A percentile compares a stretch with the other conserved stretches of the same genome.
phyloP scores from a whole-genome alignment of 1,140 invertebrate genomes.

The Leptinotarsa lineolata region DNA sequence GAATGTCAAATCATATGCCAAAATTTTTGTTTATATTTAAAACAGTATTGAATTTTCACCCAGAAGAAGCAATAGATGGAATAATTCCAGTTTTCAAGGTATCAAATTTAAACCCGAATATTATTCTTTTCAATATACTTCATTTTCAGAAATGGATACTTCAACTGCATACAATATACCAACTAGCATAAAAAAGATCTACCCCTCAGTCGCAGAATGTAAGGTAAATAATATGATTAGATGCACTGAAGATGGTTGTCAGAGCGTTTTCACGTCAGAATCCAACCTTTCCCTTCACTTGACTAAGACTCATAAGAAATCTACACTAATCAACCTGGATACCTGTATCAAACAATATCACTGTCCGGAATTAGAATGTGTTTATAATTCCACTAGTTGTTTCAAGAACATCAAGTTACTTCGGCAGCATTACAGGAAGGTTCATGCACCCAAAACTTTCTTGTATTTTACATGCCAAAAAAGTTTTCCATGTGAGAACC shows the following conservation, averaged over 20 bases:
- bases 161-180: background rate
- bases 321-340: conserved; percentile 26
- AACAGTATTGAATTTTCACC: too few species aligned
- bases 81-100: too few species aligned
- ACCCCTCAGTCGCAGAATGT: conserved; percentile 44
- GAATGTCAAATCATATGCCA: too few species aligned
- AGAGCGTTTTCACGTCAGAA: conserved; percentile 48
- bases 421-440: conserved; percentile 66
- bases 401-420: conserved; percentile 53
- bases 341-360: conserved; percentile 41
- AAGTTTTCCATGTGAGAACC: conserved; percentile 61
- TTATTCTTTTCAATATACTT: too few species aligned
- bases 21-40: too few species aligned
- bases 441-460: conserved; percentile 63
- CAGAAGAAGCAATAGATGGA: too few species aligned
- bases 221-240: conserved; percentile 48
- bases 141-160: background rate
- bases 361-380: conserved; percentile 50
- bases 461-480: conserved; percentile 61
- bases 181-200: conserved; percentile 32
- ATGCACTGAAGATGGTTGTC: conserved; percentile 50
- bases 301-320: conserved; percentile 48
- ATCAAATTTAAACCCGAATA: too few species aligned
- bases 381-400: conserved; percentile 43
- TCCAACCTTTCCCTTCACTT: conserved; percentile 54